phyloP scores from a whole-genome alignment of 2,113 vertebrate species.

The Pontoporia blainvillei region DNA sequence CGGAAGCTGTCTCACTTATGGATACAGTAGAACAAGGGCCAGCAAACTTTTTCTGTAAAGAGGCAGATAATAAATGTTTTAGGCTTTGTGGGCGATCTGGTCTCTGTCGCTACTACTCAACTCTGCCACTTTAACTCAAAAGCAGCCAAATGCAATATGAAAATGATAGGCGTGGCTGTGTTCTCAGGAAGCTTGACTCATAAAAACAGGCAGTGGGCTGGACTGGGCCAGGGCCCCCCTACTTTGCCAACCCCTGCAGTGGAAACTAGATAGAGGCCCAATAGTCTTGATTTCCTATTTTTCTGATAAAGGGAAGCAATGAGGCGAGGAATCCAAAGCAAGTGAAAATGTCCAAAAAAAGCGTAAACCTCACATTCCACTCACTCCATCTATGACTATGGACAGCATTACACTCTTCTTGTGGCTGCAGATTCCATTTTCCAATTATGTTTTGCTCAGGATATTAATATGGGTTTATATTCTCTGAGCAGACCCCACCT shows the following conservation, averaged over 20 bases:
- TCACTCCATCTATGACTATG: neutral
- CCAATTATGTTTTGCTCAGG: slow-evolving; percentile 66
- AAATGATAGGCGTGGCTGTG: neutral
- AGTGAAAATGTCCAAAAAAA: neutral
- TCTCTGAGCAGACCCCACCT: slow-evolving; percentile 13
- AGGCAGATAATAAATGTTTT: neutral
- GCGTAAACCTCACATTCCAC: neutral
- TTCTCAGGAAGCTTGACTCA: neutral
- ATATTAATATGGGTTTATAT: slow-evolving; percentile 47
- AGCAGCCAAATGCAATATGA: neutral
- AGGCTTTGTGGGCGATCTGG: neutral
- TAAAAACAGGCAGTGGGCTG: neutral
- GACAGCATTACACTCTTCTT: neutral
- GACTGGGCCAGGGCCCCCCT: neutral
- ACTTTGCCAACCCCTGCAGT: neutral
- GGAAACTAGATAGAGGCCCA: neutral
- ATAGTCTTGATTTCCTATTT: neutral
- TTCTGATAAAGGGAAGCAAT: neutral
- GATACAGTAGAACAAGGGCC: neutral
- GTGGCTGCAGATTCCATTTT: slow-evolving; percentile 48
- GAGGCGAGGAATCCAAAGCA: neutral
- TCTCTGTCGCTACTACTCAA: neutral
- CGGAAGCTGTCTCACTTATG: neutral
- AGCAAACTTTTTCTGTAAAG: neutral
- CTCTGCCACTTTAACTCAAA: neutral